A percentile compares a stretch with the other conserved stretches of the same genome.
Conservation (phyloP, 2,797 vertebrate genomes). For the Amniataba percoides region DNA sequence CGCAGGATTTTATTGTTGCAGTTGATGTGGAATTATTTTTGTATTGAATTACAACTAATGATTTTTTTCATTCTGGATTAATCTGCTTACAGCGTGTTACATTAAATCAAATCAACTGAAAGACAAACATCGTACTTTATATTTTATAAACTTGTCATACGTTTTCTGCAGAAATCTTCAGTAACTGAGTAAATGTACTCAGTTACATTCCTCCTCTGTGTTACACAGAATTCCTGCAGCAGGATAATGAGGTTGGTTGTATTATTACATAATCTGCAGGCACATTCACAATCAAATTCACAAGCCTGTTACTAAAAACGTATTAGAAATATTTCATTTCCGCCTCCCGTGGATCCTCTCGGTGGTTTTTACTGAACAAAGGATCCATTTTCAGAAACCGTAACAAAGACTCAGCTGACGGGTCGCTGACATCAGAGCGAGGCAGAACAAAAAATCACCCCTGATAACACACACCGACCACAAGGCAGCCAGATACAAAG, state of each 20-base stretch:
- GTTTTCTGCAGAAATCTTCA: not conserved
- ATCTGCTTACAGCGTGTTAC: no score
- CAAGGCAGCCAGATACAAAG: slow-evolving; percentile 41
- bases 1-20: no score
- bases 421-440: slow-evolving; percentile 56
- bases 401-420: slow-evolving; percentile 71
- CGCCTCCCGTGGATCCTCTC: not conserved
- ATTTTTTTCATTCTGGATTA: no score
- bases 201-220: not conserved
- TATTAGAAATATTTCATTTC: slow-evolving; percentile 8
- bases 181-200: not conserved
- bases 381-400: slow-evolving; percentile 51
- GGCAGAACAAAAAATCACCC: slow-evolving; percentile 63
- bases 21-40: no score
- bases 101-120: no score
- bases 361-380: slow-evolving; percentile 27
- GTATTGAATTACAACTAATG: no score
- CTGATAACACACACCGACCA: slow-evolving; percentile 46
- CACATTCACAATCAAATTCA: not conserved
- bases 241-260: no score
- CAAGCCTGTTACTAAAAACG: not conserved
- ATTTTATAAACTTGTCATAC: not conserved
- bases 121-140: not conserved
- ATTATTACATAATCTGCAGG: not conserved
- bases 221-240: not conserved